phyloP scores from a whole-genome alignment of 2,888 invertebrate species.

The Chirona hameri region DNA sequence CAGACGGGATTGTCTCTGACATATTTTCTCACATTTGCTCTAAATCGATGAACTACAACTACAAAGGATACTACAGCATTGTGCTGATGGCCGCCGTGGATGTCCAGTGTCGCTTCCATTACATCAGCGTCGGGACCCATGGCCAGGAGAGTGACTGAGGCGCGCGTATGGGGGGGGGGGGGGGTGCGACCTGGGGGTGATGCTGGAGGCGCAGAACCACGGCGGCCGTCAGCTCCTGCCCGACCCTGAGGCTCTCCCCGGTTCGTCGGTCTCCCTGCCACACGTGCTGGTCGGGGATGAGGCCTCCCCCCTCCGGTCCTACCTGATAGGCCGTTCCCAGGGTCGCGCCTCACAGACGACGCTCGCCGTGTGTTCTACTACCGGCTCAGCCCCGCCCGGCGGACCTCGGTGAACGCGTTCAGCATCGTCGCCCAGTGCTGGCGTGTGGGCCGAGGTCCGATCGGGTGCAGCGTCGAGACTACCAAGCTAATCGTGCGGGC shows the following conservation, averaged over 20 bases:
- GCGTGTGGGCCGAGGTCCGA: background rate
- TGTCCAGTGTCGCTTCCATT: background rate
- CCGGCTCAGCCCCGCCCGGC: background rate
- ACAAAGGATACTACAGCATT: background rate
- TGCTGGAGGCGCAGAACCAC: background rate
- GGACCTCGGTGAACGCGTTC: background rate
- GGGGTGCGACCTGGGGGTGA: background rate
- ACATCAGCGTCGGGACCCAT: background rate
- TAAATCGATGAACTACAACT: background rate
- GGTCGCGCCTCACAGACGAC: background rate
- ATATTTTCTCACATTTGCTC: too few relatives aligned
- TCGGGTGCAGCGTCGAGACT: background rate
- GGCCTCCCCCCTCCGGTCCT: background rate
- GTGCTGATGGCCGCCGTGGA: background rate
- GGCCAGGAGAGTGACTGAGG: background rate
- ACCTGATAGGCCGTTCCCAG: background rate
- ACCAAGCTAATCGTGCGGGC: background rate
- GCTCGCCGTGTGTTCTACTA: background rate
- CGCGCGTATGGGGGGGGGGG: too few relatives aligned
- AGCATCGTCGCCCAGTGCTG: background rate
- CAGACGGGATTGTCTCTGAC: too few relatives aligned
- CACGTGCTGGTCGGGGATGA: background rate
- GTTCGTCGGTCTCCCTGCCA: background rate
- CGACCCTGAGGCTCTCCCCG: background rate
- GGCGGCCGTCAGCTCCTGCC: background rate